Percentiles rank a stretch among this genome's conserved stretches.
Conservation (phyloP, 2,888 invertebrate genomes). For the Chouioia cunea region DNA sequence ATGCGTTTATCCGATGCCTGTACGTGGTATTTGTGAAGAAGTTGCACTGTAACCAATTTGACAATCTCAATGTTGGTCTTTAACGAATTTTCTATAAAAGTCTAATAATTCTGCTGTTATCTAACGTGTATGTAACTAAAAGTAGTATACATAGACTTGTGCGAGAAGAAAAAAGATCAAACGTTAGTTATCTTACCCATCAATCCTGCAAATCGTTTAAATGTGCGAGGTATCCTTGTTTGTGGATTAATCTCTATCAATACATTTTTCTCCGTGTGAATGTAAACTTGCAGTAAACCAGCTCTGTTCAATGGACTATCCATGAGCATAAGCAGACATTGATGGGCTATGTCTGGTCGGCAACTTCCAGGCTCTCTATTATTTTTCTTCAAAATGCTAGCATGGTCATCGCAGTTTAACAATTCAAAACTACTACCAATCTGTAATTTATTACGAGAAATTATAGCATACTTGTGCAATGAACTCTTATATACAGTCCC, state of each 20-base stretch:
- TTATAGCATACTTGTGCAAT: too few species aligned
- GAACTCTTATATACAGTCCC: too few species aligned
- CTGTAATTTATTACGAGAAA: too few species aligned
- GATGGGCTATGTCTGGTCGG: slow-evolving; percentile 97
- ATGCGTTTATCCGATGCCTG: slow-evolving; percentile 90
- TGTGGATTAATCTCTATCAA: slow-evolving; percentile 97
- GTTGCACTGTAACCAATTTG: slow-evolving; percentile 81
- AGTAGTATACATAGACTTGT: too few species aligned
- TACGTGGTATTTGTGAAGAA: slow-evolving; percentile 94
- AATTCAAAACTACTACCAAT: slow-evolving; percentile 89
- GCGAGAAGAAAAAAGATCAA: too few species aligned
- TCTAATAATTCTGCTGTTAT: too few species aligned
- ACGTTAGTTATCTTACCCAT: slow-evolving; percentile 83
- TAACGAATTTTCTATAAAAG: too few species aligned
- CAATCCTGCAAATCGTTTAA: slow-evolving; percentile 95
- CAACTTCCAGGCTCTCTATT: slow-evolving; percentile 89
- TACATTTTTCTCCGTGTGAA: slow-evolving; percentile 92
- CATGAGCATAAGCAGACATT: slow-evolving; percentile 96
- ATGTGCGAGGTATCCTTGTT: slow-evolving; percentile 96
- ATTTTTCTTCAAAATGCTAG: slow-evolving; percentile 84
- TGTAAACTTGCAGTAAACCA: slow-evolving; percentile 86
- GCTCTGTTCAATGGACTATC: slow-evolving; percentile 98
- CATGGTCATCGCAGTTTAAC: slow-evolving; percentile 94
- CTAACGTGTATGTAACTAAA: too few species aligned
- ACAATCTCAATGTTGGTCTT: too few species aligned